Conservation (phyloP, 2,888 invertebrate genomes). For the Cabera pusaria region DNA sequence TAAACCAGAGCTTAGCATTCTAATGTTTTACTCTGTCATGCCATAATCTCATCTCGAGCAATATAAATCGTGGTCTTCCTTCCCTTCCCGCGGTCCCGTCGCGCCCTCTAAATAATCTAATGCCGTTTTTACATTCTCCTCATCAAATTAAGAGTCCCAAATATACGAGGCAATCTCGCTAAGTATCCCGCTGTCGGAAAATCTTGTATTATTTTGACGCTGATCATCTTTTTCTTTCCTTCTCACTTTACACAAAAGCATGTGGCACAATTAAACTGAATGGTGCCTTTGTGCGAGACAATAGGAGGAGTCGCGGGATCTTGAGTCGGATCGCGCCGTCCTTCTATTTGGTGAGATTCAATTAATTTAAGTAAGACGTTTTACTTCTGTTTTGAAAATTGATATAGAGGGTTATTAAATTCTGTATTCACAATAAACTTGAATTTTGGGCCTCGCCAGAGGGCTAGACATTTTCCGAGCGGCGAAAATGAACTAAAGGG, state of each 20-base stretch:
- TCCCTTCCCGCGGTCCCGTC: conserved; percentile 27
- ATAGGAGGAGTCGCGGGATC: conserved; percentile 49
- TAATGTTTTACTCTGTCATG: conserved; percentile 57
- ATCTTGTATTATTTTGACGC: conserved; percentile 60
- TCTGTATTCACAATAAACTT: conserved; percentile 32
- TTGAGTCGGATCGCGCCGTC: conserved; percentile 33
- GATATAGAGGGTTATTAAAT: conserved; percentile 45
- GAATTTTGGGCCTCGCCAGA: conserved; percentile 9
- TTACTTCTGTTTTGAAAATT: conserved; percentile 34
- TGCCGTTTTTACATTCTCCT: conserved; percentile 65
- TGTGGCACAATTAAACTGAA: conserved; percentile 55
- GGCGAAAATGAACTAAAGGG: conserved; percentile 16
- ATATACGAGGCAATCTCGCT: conserved; percentile 62
- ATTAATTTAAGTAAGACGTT: conserved; percentile 54
- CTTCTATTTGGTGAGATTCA: conserved; percentile 43
- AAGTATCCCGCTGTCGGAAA: conserved; percentile 47
- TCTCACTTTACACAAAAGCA: conserved; percentile 45
- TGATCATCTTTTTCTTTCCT: conserved; percentile 49
- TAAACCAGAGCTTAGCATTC: conserved; percentile 40
- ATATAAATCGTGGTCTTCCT: conserved; percentile 57
- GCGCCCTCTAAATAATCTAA: conserved; percentile 53
- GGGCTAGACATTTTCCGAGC: conserved; percentile 15
- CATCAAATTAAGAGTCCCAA: conserved; percentile 69
- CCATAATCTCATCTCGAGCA: conserved; percentile 57
- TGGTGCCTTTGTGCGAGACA: conserved; percentile 57